A percentile compares a stretch with the other conserved stretches of the same genome.
Evolutionary conservation across 2,888 invertebrate genomes (phyloP).

Genomic region (Acleris holmiana): DNA sequence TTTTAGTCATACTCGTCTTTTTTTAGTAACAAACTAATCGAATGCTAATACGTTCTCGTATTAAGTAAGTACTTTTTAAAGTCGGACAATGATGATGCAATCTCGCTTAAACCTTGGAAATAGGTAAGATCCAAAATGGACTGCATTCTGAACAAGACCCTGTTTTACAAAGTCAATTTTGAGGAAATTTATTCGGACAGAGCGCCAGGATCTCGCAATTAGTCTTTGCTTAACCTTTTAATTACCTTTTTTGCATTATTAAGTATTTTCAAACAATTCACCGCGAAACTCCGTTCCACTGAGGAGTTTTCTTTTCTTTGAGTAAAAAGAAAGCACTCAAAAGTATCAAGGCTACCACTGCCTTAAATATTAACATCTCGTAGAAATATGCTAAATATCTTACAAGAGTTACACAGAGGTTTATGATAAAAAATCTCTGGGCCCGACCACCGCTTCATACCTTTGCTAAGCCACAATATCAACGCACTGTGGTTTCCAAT

Average conservation of each 20-base stretch:
- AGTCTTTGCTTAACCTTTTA: background rate
- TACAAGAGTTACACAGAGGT: conserved; percentile 15
- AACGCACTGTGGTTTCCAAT: conserved; percentile 11
- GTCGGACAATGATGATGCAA: too few relatives aligned
- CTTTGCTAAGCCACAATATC: conserved; percentile 11
- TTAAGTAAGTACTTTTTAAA: too few relatives aligned
- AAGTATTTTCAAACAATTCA: background rate
- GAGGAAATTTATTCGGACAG: background rate
- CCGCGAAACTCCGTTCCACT: background rate
- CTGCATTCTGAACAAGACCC: too few relatives aligned
- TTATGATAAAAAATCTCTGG: conserved; percentile 13
- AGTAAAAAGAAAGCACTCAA: background rate
- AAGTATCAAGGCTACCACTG: background rate
- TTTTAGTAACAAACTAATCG: too few relatives aligned
- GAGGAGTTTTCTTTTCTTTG: background rate
- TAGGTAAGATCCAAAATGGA: too few relatives aligned
- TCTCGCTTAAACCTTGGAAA: too few relatives aligned
- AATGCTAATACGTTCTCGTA: too few relatives aligned
- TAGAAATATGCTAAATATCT: conserved; percentile 5
- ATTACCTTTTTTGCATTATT: conserved; percentile 7
- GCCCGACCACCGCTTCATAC: conserved; percentile 19
- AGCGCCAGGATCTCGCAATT: conserved; percentile 3
- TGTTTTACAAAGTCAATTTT: conserved; percentile 2
- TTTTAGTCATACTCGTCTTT: too few relatives aligned
- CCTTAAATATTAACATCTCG: conserved; percentile 12